Evolutionary conservation across 2,113 vertebrate species (phyloP).

Genomic region (Otus sunia): DNA sequence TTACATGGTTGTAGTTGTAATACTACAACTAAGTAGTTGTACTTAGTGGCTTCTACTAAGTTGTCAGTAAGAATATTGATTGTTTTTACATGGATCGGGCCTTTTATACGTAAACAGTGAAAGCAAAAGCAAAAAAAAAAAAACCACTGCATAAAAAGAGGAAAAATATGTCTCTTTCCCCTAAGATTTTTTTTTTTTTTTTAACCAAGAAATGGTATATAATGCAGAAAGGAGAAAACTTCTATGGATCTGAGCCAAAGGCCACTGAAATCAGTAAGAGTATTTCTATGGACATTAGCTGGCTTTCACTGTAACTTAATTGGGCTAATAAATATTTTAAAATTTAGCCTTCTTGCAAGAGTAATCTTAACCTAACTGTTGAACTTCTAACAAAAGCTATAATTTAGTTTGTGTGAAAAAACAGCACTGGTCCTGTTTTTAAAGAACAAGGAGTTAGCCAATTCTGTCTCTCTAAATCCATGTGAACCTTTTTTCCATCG

Average conservation of each 20-base stretch:
- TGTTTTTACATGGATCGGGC: accelerated
- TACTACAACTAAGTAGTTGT: not conserved
- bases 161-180: not conserved
- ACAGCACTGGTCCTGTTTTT: not conserved
- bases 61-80: not conserved
- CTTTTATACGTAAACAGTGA: not conserved
- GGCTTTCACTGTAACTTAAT: not conserved
- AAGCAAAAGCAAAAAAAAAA: not conserved
- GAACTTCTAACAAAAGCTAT: not conserved
- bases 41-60: not conserved
- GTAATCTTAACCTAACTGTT: not conserved
- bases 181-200: not conserved
- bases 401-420: not conserved
- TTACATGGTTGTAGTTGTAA: not conserved
- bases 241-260: not conserved
- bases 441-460: not conserved
- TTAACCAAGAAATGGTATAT: not conserved
- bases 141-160: not conserved
- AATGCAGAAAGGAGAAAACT: not conserved
- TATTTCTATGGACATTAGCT: not conserved
- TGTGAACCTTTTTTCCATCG: not conserved
- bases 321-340: not conserved
- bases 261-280: not conserved
- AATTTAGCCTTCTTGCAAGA: not conserved
- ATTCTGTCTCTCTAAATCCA: not conserved